These are phyloP conservation scores for Gnathonemus longibarbis DNA, from an alignment of 2,113 vertebrate species.

Conservation along the genomic window DNA sequence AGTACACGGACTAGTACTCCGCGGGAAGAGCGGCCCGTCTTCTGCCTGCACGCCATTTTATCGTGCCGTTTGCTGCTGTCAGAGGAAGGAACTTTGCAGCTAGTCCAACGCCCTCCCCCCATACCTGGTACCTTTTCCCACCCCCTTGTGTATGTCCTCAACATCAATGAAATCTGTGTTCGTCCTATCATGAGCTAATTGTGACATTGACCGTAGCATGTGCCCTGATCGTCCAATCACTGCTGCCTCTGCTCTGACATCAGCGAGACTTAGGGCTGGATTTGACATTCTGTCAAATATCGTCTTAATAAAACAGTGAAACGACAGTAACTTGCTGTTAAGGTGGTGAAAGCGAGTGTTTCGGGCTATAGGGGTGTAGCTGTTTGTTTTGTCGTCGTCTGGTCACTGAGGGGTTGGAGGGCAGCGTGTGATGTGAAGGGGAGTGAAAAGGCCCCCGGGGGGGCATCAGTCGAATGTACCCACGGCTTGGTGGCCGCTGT, in stretches of 20 bases:
- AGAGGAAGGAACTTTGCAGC: not conserved
- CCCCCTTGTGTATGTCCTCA: not conserved
- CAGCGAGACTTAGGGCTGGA: not conserved
- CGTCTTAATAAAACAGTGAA: not conserved
- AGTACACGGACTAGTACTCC: slow-evolving; percentile 82
- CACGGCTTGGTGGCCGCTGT: not conserved
- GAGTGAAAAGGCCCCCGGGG: not conserved
- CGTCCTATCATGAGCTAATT: not conserved
- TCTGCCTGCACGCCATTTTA: slow-evolving; percentile 25
- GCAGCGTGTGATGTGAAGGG: not conserved
- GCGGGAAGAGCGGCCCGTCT: not conserved
- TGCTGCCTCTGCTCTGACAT: not conserved
- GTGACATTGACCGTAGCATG: not conserved
- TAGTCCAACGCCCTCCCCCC: not conserved
- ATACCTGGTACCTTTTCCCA: not conserved
- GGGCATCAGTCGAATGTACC: not conserved
- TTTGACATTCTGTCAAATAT: not conserved
- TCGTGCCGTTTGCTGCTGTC: slow-evolving; percentile 21
- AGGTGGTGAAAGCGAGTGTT: not conserved
- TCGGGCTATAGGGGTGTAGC: not conserved
- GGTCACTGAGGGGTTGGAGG: not conserved
- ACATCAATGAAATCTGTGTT: not conserved
- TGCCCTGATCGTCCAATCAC: not conserved
- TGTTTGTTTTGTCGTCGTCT: not conserved
- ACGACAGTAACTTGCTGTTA: not conserved